Percentiles rank a stretch among this genome's conserved stretches.
Evolutionary conservation across 2,113 vertebrate species (phyloP).

Genomic region (Forbesichthys agassizii): DNA sequence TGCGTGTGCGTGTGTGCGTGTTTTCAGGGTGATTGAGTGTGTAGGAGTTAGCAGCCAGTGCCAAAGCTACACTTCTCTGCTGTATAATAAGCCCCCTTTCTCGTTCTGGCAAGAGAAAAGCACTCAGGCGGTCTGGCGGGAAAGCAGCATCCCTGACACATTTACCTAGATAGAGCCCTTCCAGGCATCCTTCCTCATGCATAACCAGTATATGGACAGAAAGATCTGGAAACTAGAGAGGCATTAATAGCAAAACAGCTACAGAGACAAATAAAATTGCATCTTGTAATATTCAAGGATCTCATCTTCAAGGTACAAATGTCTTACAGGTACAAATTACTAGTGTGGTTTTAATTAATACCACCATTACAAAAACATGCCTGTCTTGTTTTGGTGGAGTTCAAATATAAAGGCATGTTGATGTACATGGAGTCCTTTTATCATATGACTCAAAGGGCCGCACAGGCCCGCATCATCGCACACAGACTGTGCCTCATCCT

Average conservation of each 20-base stretch:
- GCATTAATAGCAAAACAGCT: not conserved
- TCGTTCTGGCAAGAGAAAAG: constrained; percentile 35
- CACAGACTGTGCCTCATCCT: too few species aligned
- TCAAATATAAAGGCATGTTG: too few species aligned
- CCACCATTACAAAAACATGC: too few species aligned
- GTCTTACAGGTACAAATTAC: too few species aligned
- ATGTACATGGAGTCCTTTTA: too few species aligned
- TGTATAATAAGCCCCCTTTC: constrained; percentile 43
- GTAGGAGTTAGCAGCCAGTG: constrained; percentile 38
- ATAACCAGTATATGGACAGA: constrained; percentile 17
- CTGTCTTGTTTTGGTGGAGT: too few species aligned
- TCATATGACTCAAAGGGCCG: too few species aligned
- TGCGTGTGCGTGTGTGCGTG: constrained; percentile 17
- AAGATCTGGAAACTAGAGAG: constrained; percentile 1
- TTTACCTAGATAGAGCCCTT: constrained; percentile 44
- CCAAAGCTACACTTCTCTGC: constrained; percentile 27
- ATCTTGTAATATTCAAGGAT: not conserved
- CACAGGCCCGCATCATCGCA: too few species aligned
- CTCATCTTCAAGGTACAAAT: too few species aligned
- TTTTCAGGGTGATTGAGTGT: constrained; percentile 27
- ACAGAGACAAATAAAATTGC: constrained; percentile 2
- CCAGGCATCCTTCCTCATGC: constrained; percentile 11
- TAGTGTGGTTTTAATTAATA: too few species aligned
- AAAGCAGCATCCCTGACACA: constrained; percentile 38
- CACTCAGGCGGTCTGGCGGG: constrained; percentile 21